Percentiles rank a stretch among this genome's conserved stretches.
Evolutionary conservation across 2,888 invertebrate genomes (phyloP).

Genomic region (Thymelicus sylvestris): DNA sequence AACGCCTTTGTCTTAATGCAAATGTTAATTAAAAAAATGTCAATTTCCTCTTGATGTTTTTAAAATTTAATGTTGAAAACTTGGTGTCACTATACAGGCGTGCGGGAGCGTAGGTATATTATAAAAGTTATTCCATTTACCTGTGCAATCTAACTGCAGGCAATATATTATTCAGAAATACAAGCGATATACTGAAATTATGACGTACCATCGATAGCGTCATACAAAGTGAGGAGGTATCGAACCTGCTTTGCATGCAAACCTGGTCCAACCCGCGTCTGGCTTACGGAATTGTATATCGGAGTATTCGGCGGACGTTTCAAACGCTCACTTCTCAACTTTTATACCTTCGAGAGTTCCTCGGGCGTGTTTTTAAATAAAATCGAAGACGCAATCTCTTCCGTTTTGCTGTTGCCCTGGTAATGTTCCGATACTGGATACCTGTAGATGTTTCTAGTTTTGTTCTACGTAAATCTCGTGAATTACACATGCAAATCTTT

Average conservation of each 20-base stretch:
- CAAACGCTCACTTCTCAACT: constrained; percentile 49
- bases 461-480: no score
- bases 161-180: constrained; percentile 15
- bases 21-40: no score
- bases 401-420: constrained; percentile 56
- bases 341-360: constrained; percentile 54
- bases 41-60: no score
- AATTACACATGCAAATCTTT: no score
- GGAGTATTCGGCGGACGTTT: constrained; percentile 50
- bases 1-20: no score
- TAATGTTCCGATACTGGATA: constrained; percentile 55
- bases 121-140: constrained; percentile 1
- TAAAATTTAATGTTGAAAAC: no score
- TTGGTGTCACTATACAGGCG: no score
- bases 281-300: constrained; percentile 55
- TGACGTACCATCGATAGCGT: constrained; percentile 27
- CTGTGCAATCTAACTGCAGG: constrained; percentile 1
- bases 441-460: constrained; percentile 16
- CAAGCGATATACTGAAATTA: constrained; percentile 27
- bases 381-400: constrained; percentile 68
- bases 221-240: constrained; percentile 28
- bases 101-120: background rate
- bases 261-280: constrained; percentile 51
- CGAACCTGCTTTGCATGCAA: constrained; percentile 56
- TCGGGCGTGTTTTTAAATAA: constrained; percentile 63